phyloP scores from a whole-genome alignment of 2,113 vertebrate species.

The Tetrax tetrax region DNA sequence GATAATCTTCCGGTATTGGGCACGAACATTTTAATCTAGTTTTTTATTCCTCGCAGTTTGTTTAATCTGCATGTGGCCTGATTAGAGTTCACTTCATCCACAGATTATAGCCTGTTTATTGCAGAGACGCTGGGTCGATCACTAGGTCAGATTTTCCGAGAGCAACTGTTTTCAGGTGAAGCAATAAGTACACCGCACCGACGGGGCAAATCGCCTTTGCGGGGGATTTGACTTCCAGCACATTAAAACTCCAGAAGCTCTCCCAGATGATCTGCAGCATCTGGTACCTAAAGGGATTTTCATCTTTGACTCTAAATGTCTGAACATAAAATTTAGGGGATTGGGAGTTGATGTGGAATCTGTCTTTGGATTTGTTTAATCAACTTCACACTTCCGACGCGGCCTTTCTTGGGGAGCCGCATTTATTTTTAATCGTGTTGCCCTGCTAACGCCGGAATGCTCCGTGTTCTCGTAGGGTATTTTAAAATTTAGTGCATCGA shows the following conservation, averaged over 20 bases:
- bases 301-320: conserved; percentile 84
- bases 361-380: conserved; percentile 78
- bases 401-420: conserved; percentile 60
- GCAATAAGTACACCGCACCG: conserved; percentile 78
- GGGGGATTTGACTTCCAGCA: conserved; percentile 82
- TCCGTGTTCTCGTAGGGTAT: conserved; percentile 37
- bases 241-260: conserved; percentile 83
- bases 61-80: conserved; percentile 98
- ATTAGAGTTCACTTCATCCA: conserved; percentile 88
- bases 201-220: conserved; percentile 81
- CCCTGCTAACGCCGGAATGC: background rate
- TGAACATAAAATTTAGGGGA: conserved; percentile 80
- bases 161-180: conserved; percentile 88
- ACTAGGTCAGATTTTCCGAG: conserved; percentile 81
- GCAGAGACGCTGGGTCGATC: conserved; percentile 78
- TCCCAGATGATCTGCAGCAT: conserved; percentile 83
- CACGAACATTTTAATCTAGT: conserved; percentile 86
- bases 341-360: conserved; percentile 73
- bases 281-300: conserved; percentile 92
- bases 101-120: conserved; percentile 91
- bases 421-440: conserved; percentile 69
- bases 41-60: conserved; percentile 87
- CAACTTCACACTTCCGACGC: conserved; percentile 70
- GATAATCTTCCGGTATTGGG: conserved; percentile 85
- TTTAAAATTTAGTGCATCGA: conserved; percentile 28